Evolutionary conservation across 2,113 vertebrate genomes (phyloP).

Genomic region (Lichenostomus cassidix): DNA sequence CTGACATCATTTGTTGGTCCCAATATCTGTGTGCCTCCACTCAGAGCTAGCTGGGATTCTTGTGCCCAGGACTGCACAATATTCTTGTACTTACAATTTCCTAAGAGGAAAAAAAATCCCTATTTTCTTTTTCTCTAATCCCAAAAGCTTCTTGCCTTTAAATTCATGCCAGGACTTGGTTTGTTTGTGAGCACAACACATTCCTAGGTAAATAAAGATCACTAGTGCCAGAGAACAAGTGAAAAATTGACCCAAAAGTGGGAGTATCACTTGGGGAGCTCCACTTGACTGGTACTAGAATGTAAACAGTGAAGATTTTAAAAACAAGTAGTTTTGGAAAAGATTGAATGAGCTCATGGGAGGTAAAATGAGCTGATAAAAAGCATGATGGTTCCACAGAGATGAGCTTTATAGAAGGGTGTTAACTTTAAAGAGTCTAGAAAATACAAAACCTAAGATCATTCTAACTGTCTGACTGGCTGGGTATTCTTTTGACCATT

Average conservation of each 20-base stretch:
- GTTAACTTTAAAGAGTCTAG: not conserved
- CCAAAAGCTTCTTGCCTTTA: not conserved
- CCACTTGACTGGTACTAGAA: not conserved
- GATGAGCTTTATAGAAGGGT: not conserved
- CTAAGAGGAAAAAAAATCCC: rapidly evolving
- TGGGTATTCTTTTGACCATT: not conserved
- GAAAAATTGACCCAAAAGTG: not conserved
- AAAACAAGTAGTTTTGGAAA: not conserved
- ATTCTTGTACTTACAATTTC: not conserved
- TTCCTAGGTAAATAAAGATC: not conserved
- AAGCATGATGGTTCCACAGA: not conserved
- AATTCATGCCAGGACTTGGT: not conserved
- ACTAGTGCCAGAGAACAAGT: not conserved
- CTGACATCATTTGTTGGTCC: not conserved
- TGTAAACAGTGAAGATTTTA: not conserved
- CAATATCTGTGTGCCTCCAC: not conserved
- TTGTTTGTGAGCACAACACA: not conserved
- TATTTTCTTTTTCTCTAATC: not conserved
- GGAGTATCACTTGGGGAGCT: not conserved
- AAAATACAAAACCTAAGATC: not conserved
- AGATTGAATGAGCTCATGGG: not conserved
- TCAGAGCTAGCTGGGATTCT: not conserved
- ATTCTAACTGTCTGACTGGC: not conserved
- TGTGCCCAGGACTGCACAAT: not conserved
- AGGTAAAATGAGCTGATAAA: not conserved